A percentile compares a stretch with the other conserved stretches of the same genome.
Conservation (phyloP, 2,113 vertebrate genomes). For the Bucco capensis region DNA sequence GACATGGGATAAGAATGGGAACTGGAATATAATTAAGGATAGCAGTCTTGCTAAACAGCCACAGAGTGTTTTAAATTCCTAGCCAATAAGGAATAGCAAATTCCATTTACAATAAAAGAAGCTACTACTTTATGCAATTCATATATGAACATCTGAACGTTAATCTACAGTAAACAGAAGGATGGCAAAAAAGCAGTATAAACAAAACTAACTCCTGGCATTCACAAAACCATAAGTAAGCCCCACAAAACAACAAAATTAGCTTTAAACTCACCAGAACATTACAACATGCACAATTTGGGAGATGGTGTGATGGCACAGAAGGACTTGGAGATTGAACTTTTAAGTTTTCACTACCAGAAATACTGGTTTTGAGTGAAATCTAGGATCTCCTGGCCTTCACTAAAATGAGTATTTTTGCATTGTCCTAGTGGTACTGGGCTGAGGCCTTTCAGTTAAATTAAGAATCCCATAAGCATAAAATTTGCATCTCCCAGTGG, state of each 20-base stretch:
- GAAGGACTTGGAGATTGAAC: background rate
- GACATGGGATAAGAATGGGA: background rate
- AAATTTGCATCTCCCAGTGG: background rate
- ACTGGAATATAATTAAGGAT: background rate
- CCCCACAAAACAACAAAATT: background rate
- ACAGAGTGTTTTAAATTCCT: background rate
- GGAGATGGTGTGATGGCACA: background rate
- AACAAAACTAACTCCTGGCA: background rate
- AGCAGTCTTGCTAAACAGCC: background rate
- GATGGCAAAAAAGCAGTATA: background rate
- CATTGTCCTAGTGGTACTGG: background rate
- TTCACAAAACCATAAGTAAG: background rate
- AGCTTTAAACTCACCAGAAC: background rate
- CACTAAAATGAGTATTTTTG: accelerated
- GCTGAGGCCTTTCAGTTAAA: background rate
- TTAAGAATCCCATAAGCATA: background rate
- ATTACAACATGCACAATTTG: background rate
- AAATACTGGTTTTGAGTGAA: background rate
- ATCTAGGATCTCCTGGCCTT: background rate
- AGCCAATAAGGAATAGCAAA: background rate
- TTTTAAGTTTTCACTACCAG: background rate
- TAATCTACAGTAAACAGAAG: background rate
- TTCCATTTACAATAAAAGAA: background rate
- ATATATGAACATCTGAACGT: background rate
- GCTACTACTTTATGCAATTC: background rate